Percentiles rank a stretch among this genome's conserved stretches.
These are phyloP conservation scores for Ischnura elegans DNA, from an alignment of 2,888 invertebrate species.

Conservation along the genomic window DNA sequence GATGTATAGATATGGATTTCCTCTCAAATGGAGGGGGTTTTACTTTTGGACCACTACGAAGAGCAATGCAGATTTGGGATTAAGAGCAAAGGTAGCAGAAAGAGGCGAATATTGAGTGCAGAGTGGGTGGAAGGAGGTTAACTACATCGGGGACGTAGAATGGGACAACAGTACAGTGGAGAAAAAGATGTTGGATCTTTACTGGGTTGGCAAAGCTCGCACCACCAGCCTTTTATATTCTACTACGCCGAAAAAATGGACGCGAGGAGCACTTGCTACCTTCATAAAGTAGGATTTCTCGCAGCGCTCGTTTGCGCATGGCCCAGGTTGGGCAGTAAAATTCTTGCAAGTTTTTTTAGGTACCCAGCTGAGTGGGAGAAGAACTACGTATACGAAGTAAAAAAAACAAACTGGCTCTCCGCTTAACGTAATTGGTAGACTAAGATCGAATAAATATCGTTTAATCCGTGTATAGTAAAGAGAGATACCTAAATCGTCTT, in stretches of 20 bases:
- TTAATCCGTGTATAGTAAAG: no score
- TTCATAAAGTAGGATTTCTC: slow-evolving; percentile 43
- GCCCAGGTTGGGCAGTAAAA: background rate
- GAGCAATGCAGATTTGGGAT: no score
- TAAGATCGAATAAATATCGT: background rate
- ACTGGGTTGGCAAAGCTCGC: slow-evolving; percentile 9
- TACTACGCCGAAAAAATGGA: background rate
- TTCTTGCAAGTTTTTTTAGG: background rate
- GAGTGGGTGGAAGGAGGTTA: background rate
- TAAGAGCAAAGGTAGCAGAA: no score
- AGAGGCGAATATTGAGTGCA: background rate
- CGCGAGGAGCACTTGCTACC: slow-evolving; percentile 26
- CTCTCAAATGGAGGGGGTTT: background rate
- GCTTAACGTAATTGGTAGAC: background rate
- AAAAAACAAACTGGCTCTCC: background rate
- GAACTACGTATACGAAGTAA: background rate
- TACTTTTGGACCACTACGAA: background rate
- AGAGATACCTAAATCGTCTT: no score
- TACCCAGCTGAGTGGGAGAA: no score
- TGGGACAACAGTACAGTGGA: background rate
- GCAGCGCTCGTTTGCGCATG: background rate
- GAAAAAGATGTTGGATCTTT: background rate
- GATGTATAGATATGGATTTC: no score
- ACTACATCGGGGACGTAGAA: background rate
- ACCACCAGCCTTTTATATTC: background rate